Evolutionary conservation across 2,797 vertebrate species (phyloP), one percentile per base, ranked within the genome.

Genomic region (Ctenochaetus hawaiiensis): DNA sequence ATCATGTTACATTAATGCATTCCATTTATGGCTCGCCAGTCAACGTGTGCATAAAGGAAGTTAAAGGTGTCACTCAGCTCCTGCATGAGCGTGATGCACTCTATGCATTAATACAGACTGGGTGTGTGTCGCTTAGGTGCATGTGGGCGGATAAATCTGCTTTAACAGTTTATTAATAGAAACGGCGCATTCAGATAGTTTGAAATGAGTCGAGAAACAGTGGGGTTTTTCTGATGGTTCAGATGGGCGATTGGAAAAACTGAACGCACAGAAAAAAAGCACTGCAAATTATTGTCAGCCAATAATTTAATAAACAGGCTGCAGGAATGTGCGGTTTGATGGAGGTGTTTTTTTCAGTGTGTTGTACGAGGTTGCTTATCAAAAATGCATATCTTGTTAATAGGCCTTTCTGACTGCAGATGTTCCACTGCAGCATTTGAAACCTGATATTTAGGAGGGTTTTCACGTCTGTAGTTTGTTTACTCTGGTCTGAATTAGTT

Each of bases 1-100:
- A 78, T 82, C 60, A 49, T 17, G 62, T 80, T 54, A 75, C 76
- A 23, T 76, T 70, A 77, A 75, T 77, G 78, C 51, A 44, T 63
- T 58, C 63, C 59, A 54, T 73, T 69, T 67, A 47, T 39, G 63
- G 66, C 62, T 68, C 39, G 8, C 26, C 52, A 53, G 58, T 62
- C 44, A 22, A 14, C 2, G 30, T 34, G 41, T 23, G 70, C 75
- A 66, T 43, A 26, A 72, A 69, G 65, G 37, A 69, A 47, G 75
- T 23, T 37, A 12, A 51, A 76, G 73, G 48, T 59, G 72, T 68
- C 81, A 54, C 76, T 75, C 63, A 41, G 56, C 39, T 2, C 22
- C 1, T 6, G 41, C 37, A 34, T 58, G 72, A 8, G 56, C 47
- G 18, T 2, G 5, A 49, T 13, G 41, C 23, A 23, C 2, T 17